A percentile compares a stretch with the other conserved stretches of the same genome.
Evolutionary conservation across 2,797 vertebrate species (phyloP).

Genomic region (Stomatorhinus walkeri): DNA sequence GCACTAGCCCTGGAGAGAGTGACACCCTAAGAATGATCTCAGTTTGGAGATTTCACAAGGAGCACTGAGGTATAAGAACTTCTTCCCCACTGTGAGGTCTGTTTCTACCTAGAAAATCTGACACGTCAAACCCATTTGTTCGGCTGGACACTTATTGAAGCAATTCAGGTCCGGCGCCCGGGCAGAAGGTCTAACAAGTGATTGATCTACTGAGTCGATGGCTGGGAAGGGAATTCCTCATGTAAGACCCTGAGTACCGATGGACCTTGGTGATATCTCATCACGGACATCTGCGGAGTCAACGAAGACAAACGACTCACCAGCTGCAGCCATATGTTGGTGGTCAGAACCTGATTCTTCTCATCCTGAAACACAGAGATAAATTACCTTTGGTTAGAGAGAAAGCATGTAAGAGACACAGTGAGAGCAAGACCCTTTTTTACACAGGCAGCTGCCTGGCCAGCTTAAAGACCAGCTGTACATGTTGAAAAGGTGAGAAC

Average conservation of each 20-base stretch:
- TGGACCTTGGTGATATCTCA: background rate
- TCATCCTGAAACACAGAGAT: conserved; percentile 39
- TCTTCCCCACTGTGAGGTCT: background rate
- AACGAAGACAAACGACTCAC: conserved; percentile 33
- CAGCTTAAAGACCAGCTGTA: background rate
- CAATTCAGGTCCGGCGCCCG: background rate
- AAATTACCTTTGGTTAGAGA: background rate
- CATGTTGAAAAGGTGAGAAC: background rate
- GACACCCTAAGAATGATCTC: background rate
- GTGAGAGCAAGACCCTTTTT: background rate
- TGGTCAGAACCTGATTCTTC: conserved; percentile 55
- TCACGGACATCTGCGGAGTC: background rate
- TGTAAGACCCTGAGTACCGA: background rate
- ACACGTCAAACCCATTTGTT: background rate
- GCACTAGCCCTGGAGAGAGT: background rate
- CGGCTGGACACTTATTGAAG: background rate
- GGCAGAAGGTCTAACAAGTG: background rate
- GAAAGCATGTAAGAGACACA: background rate
- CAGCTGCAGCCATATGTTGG: conserved; percentile 57
- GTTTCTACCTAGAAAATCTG: background rate
- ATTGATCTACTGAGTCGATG: background rate
- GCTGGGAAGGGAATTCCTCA: background rate
- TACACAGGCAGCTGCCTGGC: background rate
- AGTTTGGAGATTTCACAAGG: background rate
- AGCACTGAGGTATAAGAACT: background rate